These are phyloP conservation scores for Axinella damicornis DNA, from an alignment of 37 sponge, comb jelly and placozoan genomes.

Conservation along the genomic window DNA sequence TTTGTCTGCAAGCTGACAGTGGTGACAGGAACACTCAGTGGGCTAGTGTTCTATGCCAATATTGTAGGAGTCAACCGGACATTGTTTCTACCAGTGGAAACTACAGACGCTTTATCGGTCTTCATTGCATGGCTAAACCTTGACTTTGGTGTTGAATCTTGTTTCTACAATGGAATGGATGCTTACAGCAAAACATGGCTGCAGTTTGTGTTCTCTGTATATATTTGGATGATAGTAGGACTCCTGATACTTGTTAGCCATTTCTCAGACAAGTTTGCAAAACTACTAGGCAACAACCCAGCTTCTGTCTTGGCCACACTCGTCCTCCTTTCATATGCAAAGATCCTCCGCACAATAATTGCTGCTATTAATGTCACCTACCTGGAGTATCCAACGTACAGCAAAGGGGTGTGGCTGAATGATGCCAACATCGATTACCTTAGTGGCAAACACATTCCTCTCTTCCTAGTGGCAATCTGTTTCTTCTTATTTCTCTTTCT, in stretches of 20 bases:
- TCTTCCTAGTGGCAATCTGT: not conserved
- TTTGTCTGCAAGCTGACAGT: slow-evolving; percentile 7
- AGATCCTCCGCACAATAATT: slow-evolving; percentile 7
- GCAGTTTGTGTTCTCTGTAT: slow-evolving; percentile 23
- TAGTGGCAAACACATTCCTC: not conserved
- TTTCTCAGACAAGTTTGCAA: not conserved
- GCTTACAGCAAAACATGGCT: slow-evolving; percentile 35
- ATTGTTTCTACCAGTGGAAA: slow-evolving; percentile 1
- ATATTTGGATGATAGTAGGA: not conserved
- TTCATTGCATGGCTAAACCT: slow-evolving; percentile 36
- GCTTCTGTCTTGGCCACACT: slow-evolving; percentile 30
- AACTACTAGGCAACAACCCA: slow-evolving; percentile 8
- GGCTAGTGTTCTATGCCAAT: slow-evolving; percentile 42
- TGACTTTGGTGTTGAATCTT: slow-evolving; percentile 19
- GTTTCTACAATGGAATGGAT: slow-evolving; percentile 28
- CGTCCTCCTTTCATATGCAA: slow-evolving; percentile 22
- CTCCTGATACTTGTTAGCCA: slow-evolving; percentile 4
- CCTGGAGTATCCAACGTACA: not conserved
- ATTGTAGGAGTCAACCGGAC: slow-evolving; percentile 23
- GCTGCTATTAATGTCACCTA: not conserved
- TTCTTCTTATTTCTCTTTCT: not conserved
- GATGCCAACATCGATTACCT: slow-evolving; percentile 8
- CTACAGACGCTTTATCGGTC: not conserved
- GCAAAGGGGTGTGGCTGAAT: not conserved
- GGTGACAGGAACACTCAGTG: slow-evolving; percentile 19